phyloP scores from a whole-genome alignment of 2,888 invertebrate species.

The Pammene fasciana region DNA sequence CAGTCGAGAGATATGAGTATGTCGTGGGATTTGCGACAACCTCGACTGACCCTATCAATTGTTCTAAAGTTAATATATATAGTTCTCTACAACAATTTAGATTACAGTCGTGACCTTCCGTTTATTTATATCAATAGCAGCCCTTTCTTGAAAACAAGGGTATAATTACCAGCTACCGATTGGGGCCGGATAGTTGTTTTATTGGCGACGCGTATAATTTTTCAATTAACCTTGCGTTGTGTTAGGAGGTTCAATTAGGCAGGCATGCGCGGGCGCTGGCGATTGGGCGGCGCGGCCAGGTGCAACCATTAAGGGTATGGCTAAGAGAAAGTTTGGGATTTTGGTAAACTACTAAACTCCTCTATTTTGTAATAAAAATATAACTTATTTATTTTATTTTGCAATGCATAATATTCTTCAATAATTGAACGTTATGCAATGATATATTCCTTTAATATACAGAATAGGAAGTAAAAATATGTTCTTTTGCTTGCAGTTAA shows the following conservation, averaged over 20 bases:
- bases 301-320: slow-evolving; percentile 49
- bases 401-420: too few relatives aligned
- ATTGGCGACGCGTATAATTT: slow-evolving; percentile 39
- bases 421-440: too few relatives aligned
- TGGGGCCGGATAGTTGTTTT: slow-evolving; percentile 31
- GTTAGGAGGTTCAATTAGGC: slow-evolving; percentile 51
- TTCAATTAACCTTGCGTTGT: slow-evolving; percentile 42
- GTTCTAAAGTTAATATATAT: not conserved
- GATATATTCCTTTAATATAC: too few relatives aligned
- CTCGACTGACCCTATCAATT: not conserved
- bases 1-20: too few relatives aligned
- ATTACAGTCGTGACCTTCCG: slow-evolving; percentile 14
- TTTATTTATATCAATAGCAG: slow-evolving; percentile 21
- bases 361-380: not conserved
- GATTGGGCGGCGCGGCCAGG: slow-evolving; percentile 48
- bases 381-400: not conserved
- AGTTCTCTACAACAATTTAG: not conserved
- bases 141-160: not conserved
- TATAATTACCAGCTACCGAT: slow-evolving; percentile 37
- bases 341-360: not conserved
- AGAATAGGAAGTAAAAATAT: too few relatives aligned
- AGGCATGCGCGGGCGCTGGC: slow-evolving; percentile 44
- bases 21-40: too few relatives aligned
- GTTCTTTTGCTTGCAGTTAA: too few relatives aligned
- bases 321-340: slow-evolving; percentile 15